phyloP scores from a whole-genome alignment of 2,113 vertebrate genomes.

The Sinocyclocheilus anshuiensis region DNA sequence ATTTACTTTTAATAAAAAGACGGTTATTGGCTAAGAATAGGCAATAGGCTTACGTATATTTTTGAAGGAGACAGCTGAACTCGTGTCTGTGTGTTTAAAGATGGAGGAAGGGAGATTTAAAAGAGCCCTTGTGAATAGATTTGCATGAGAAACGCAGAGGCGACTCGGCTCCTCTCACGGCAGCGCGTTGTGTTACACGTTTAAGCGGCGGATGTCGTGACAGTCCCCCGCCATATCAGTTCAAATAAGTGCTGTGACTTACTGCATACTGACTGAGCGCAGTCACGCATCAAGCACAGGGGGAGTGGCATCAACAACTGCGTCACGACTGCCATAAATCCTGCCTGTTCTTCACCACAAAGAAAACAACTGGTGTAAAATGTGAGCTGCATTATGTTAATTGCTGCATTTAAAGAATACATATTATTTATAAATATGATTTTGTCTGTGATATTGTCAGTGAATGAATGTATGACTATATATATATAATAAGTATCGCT shows the following conservation, averaged over 20 bases:
- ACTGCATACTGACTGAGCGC: slow-evolving; percentile 37
- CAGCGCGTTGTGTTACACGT: slow-evolving; percentile 75
- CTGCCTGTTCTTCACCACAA: background rate
- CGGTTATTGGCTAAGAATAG: background rate
- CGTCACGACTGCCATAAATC: slow-evolving; percentile 12
- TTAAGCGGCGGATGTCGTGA: slow-evolving; percentile 81
- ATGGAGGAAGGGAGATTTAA: slow-evolving; percentile 29
- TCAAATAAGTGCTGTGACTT: slow-evolving; percentile 73
- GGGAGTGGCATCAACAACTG: background rate
- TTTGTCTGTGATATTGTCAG: background rate
- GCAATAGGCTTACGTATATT: background rate
- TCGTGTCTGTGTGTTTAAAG: slow-evolving; percentile 36
- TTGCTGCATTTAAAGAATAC: background rate
- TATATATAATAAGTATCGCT: too few species aligned
- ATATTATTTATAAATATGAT: background rate
- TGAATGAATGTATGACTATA: background rate
- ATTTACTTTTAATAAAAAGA: background rate
- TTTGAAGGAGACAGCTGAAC: background rate
- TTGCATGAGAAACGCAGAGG: slow-evolving; percentile 78
- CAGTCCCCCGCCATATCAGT: slow-evolving; percentile 73
- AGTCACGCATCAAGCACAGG: slow-evolving; percentile 62
- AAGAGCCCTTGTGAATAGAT: slow-evolving; percentile 67
- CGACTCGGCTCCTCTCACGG: slow-evolving; percentile 75
- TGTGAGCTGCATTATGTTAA: background rate
- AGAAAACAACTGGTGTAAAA: background rate